Percentiles rank a stretch among this genome's conserved stretches.
These are phyloP conservation scores for Maniola hyperantus DNA, from an alignment of 2,888 invertebrate species.

Conservation along the genomic window DNA sequence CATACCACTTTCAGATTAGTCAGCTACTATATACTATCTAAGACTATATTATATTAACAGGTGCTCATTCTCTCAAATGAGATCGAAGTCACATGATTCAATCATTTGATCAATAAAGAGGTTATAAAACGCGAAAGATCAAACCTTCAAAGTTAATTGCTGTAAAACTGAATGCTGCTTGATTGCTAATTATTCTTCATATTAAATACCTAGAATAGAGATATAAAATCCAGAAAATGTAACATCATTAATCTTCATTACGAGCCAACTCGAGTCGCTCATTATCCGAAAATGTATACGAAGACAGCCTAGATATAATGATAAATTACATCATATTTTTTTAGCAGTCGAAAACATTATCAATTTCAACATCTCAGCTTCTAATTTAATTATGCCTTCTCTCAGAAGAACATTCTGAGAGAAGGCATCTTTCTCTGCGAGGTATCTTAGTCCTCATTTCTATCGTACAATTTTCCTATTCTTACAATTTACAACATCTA, in stretches of 20 bases:
- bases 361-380: background rate
- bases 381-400: background rate
- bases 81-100: no score
- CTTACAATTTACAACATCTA: no score
- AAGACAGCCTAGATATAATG: slow-evolving; percentile 27
- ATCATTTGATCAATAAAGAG: background rate
- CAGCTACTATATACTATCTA: no score
- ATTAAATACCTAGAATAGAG: slow-evolving; percentile 22
- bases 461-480: no score
- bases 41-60: no score
- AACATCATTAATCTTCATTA: slow-evolving; percentile 33
- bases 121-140: no score
- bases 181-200: slow-evolving; percentile 22
- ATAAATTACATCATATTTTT: slow-evolving; percentile 26
- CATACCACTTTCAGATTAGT: no score
- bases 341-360: background rate
- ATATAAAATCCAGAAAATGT: slow-evolving; percentile 11
- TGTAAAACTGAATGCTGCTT: no score
- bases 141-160: no score
- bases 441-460: no score
- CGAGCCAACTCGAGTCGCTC: slow-evolving; percentile 27
- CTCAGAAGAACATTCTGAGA: background rate
- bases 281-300: slow-evolving; percentile 28
- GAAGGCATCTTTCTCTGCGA: no score
- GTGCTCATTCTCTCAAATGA: no score